Evolutionary conservation across 2,888 invertebrate genomes (phyloP), one percentile per base, ranked within the genome.

Genomic region (Hypercompe scribonia): DNA sequence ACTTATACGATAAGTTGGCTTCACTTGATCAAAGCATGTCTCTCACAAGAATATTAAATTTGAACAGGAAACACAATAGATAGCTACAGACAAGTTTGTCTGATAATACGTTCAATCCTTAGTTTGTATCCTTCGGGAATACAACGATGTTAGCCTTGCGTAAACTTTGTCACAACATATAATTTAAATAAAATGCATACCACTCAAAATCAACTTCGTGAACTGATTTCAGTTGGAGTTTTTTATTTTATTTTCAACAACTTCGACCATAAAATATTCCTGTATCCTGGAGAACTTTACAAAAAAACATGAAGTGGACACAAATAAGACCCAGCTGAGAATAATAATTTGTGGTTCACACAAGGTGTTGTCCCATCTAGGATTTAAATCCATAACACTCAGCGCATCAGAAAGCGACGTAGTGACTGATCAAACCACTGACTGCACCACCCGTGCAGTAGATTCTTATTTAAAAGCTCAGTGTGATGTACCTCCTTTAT

Each of bases 401-500:
- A 36, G 36, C 36, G 36, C n/a, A n/a, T n/a, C n/a, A n/a, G n/a
- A n/a, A n/a, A 42, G 15, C 18, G 42, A 2, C 3, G 1, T 15
- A 18, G 42, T 42, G 1, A 42, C 15, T 18, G 18, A 2, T 42
- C 42, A 18, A 42, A 18, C 42, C 42, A 15, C 42, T 42, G n/a
- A n/a, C n/a, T n/a, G n/a, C n/a, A 3, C 46, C 46, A 46, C 21
- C 2, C 46, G 21, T 46, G 46, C 21, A 5, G 5, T 21, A 21
- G 21, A 46, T 46, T 46, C 28, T 34, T 39, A 46, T 15, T 33
- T 50, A 42, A 46, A 72, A 72, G n/a, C n/a, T 50, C 11, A 2
- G 8, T 46, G 42, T 66, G 46, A 46, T 46, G 63, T 33, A 70
- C 34, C 66, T 67, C 71, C 64, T 76, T 73, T 75, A 73, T 72